Base-by-base conservation (phyloP, 64 coral and sea anemone genomes). In the Hydrozoanthus tunicans region DNA sequence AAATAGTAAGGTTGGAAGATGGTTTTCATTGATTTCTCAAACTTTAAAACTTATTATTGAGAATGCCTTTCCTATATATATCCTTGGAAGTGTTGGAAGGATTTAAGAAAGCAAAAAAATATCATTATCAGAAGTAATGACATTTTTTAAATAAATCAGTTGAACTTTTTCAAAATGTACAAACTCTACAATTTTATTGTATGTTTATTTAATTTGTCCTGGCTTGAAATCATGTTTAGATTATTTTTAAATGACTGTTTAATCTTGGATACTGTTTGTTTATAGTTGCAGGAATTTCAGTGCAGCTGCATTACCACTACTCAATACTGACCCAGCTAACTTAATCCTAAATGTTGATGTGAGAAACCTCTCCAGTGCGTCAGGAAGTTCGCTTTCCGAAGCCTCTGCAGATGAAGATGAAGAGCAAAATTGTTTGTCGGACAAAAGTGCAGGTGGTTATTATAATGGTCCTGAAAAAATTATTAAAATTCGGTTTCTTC, bases 351-450 rank as follows among this genome's bases (percentile, higher is more conserved):
- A 96, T 62, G 60, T 92, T 57, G 95, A 96, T 92, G 77, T 96
- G 54, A 86, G 95, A 79, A 94, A 90, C 81, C 84, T 90, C 10
- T 77, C 89, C 64, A 58, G 82, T 85, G 85, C 77, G 23, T 85
- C 94, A 57, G 81, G 91, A 72, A 66, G 79, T 27, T 94, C 95
- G 17, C 78, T 96, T 59, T 82, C 92, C 78, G 95, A 96, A 85
- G 90, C 69, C 64, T 69, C 68, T 61, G 69, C 92, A 63, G 95
- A 96, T 62, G 95, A 96, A 77, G 95, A 96, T 81, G 95, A 96
- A 43, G 95, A 96, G 70, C 95, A 96, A 96, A 96, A 96, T 90
- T 96, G 95, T 94, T 89, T 89, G 68, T 27, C 82, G 12, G 4
- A 60, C 32, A 55, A 51, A 75, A 88, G 5, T 43, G 20, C 69